phyloP scores from a whole-genome alignment of 2,113 vertebrate genomes.

The Actenoides lindsayi region DNA sequence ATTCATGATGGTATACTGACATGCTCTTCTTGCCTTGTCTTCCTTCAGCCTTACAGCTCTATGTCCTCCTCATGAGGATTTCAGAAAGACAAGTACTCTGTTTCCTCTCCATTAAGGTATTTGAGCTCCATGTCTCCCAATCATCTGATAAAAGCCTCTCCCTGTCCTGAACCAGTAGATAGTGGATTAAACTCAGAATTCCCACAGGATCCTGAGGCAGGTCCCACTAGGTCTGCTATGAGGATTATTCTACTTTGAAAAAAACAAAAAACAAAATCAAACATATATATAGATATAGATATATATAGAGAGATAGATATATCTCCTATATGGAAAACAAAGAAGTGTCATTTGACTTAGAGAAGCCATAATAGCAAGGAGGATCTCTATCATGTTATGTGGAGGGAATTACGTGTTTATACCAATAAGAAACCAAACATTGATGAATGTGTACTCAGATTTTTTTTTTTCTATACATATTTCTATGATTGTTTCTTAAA shows the following conservation, averaged over 20 bases:
- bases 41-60: neutral
- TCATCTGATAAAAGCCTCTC: neutral
- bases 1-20: neutral
- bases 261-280: neutral
- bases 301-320: no score
- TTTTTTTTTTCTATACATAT: neutral
- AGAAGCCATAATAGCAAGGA: neutral
- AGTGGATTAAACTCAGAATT: neutral
- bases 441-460: neutral
- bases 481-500: neutral
- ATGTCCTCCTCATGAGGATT: neutral
- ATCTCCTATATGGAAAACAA: neutral
- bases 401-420: neutral
- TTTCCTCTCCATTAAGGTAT: neutral
- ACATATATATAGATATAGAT: no score
- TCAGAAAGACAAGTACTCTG: neutral
- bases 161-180: neutral
- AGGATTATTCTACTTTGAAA: neutral
- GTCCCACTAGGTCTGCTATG: neutral
- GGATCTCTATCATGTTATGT: neutral
- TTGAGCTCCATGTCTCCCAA: neutral
- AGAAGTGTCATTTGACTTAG: neutral
- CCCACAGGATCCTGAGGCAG: neutral
- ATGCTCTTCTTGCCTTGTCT: neutral
- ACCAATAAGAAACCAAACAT: neutral